These are phyloP conservation scores for Sorex araneus DNA, from an alignment of 2,113 vertebrate species.

Conservation along the genomic window DNA sequence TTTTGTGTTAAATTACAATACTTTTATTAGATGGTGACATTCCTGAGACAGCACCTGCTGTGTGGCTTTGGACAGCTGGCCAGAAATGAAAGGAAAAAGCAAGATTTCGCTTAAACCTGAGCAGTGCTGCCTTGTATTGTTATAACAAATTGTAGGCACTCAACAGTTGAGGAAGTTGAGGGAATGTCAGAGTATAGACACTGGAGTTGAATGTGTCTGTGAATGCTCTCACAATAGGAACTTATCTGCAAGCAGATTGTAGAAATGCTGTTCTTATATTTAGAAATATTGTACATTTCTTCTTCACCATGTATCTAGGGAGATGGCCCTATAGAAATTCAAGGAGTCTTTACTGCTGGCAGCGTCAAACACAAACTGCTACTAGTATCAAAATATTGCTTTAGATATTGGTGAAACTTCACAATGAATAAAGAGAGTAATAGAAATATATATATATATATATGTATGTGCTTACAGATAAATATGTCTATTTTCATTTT, in stretches of 20 bases:
- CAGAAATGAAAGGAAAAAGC: constrained; percentile 87
- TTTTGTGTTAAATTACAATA: constrained; percentile 86
- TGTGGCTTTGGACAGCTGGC: constrained; percentile 84
- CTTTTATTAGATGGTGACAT: constrained; percentile 88
- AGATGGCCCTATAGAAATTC: not conserved
- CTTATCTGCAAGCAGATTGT: constrained; percentile 71
- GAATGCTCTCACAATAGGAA: constrained; percentile 57
- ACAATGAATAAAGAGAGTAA: not conserved
- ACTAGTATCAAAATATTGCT: not conserved
- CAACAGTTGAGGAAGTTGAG: constrained; percentile 81
- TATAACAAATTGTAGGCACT: constrained; percentile 80
- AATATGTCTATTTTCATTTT: not conserved
- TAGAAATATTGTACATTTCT: not conserved
- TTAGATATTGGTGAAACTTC: constrained; percentile 1
- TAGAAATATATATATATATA: not conserved
- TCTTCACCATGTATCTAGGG: not conserved
- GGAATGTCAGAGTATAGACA: constrained; percentile 67
- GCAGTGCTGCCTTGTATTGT: constrained; percentile 59
- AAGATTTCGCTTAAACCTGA: constrained; percentile 82
- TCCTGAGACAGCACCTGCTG: constrained; percentile 89
- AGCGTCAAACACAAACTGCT: not conserved
- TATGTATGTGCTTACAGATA: too few relatives aligned
- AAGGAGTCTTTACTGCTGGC: not conserved
- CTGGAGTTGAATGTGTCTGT: constrained; percentile 59
- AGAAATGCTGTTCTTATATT: constrained; percentile 47